phyloP scores from a whole-genome alignment of 2,797 vertebrate genomes.

The Hypotaenidia philippensis region DNA sequence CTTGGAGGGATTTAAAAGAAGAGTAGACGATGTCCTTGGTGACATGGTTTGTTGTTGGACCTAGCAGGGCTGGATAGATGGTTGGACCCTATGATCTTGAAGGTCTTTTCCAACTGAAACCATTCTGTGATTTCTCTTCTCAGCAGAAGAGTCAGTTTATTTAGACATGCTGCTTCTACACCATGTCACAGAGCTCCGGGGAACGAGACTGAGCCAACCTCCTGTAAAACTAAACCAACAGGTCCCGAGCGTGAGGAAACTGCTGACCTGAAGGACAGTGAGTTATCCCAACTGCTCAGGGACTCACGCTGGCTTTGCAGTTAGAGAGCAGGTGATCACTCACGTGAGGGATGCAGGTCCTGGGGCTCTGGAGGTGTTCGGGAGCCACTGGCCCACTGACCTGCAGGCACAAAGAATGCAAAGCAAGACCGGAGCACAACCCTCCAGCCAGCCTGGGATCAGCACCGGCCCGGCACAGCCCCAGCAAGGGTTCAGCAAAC shows the following conservation, averaged over 20 bases:
- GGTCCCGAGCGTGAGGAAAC: background rate
- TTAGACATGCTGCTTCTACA: background rate
- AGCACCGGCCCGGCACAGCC: background rate
- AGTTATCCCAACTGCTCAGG: rapidly evolving
- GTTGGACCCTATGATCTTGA: too few relatives aligned
- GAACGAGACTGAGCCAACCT: background rate
- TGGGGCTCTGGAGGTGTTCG: background rate
- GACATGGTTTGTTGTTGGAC: too few relatives aligned
- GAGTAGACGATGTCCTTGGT: too few relatives aligned
- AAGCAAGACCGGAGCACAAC: background rate
- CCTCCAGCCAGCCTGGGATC: background rate
- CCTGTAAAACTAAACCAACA: rapidly evolving
- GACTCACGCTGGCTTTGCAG: background rate
- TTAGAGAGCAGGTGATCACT: background rate
- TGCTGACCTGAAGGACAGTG: background rate
- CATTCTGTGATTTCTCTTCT: background rate
- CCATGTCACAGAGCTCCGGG: background rate
- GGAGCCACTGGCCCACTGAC: rapidly evolving
- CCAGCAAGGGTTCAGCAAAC: too few relatives aligned
- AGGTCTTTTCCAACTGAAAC: too few relatives aligned
- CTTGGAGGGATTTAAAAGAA: too few relatives aligned
- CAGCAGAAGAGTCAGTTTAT: background rate
- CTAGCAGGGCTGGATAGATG: too few relatives aligned
- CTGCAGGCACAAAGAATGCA: background rate
- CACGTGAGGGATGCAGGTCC: background rate